A percentile compares a stretch with the other conserved stretches of the same genome.
phyloP scores from a whole-genome alignment of 1,140 invertebrate species.

The Antheraea pernyi region DNA sequence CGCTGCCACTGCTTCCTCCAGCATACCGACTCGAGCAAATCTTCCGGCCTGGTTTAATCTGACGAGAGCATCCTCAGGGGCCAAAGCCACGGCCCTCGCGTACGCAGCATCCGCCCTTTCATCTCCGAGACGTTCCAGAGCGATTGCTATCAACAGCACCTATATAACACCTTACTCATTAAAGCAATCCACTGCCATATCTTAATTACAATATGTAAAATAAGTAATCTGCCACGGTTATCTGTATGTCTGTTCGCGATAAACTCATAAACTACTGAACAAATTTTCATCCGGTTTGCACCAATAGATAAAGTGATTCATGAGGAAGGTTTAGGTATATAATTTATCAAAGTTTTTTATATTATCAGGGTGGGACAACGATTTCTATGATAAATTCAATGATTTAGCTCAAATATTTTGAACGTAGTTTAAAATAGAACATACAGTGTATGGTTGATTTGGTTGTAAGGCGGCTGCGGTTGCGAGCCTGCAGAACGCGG shows the following conservation, averaged over 20 bases:
- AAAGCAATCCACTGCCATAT: too few species aligned
- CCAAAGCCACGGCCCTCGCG: slow-evolving; percentile 39
- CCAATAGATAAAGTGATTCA: too few species aligned
- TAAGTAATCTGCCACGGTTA: too few species aligned
- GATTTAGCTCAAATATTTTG: too few species aligned
- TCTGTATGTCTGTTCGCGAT: too few species aligned
- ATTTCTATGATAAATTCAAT: too few species aligned
- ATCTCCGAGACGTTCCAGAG: slow-evolving; percentile 60
- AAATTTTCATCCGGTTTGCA: too few species aligned
- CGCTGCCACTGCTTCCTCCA: slow-evolving; percentile 44
- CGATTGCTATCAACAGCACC: slow-evolving; percentile 63
- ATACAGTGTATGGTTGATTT: slow-evolving; percentile 54
- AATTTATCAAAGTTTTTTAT: too few species aligned
- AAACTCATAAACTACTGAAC: too few species aligned
- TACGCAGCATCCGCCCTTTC: slow-evolving; percentile 61
- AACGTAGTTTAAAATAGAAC: neutral
- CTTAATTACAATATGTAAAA: too few species aligned
- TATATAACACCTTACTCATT: slow-evolving; percentile 15
- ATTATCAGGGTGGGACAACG: too few species aligned
- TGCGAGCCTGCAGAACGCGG: slow-evolving; percentile 64
- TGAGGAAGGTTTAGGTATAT: too few species aligned
- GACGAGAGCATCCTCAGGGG: slow-evolving; percentile 49
- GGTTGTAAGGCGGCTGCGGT: slow-evolving; percentile 56
- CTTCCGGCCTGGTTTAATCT: slow-evolving; percentile 56
- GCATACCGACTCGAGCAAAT: slow-evolving; percentile 46